Conservation (phyloP, 2,113 vertebrate genomes). For the Patagioenas fasciata region DNA sequence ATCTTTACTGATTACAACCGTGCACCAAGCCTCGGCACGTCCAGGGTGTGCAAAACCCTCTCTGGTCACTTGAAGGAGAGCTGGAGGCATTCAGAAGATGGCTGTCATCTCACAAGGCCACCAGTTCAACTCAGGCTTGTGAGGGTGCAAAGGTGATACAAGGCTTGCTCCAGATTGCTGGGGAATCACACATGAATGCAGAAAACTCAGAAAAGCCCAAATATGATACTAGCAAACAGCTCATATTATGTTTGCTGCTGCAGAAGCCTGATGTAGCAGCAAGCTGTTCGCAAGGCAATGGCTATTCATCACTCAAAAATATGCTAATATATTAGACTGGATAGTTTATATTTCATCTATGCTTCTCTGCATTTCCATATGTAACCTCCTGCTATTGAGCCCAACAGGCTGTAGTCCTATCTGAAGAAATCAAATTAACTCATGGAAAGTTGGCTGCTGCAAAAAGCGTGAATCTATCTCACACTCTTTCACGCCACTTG, state of each 20-base stretch:
- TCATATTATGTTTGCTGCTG: not conserved
- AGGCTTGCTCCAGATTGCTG: not conserved
- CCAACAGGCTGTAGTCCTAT: not conserved
- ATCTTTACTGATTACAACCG: not conserved
- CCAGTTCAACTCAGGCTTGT: not conserved
- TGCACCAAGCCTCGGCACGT: fast-evolving
- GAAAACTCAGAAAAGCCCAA: not conserved
- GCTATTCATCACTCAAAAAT: not conserved
- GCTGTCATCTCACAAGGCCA: not conserved
- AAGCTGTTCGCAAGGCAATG: not conserved
- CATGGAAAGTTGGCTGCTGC: not conserved
- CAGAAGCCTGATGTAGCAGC: not conserved
- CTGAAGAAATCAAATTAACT: not conserved
- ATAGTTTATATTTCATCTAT: not conserved
- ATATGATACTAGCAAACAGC: not conserved
- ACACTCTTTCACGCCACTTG: not conserved
- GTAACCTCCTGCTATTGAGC: not conserved
- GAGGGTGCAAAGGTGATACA: not conserved
- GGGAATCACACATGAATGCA: not conserved
- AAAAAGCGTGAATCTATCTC: not conserved
- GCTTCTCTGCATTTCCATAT: not conserved
- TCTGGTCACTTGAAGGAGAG: not conserved
- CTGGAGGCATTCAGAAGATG: not conserved
- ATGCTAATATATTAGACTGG: not conserved
- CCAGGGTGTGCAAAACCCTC: not conserved